These are phyloP conservation scores for Dipodomys stephensi DNA, from an alignment of 2,113 vertebrate species.

Conservation along the genomic window DNA sequence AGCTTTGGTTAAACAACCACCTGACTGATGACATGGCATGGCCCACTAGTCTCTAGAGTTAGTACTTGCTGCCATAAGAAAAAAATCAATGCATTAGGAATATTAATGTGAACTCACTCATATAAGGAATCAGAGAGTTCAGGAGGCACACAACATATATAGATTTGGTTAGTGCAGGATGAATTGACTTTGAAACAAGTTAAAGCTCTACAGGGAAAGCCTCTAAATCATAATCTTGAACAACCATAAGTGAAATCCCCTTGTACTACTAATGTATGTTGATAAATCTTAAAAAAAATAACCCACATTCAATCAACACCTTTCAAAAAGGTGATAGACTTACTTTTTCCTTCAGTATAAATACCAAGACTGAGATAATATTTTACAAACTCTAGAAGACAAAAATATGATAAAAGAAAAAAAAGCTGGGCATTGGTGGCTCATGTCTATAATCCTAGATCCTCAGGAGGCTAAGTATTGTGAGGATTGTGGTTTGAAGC, in stretches of 20 bases:
- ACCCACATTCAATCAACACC: not conserved
- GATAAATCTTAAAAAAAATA: too few relatives aligned
- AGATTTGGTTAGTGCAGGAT: conserved; percentile 36
- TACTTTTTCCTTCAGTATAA: conserved; percentile 50
- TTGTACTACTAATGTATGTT: too few relatives aligned
- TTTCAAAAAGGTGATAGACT: conserved; percentile 25
- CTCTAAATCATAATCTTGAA: conserved; percentile 43
- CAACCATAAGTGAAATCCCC: not conserved
- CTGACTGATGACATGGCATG: conserved; percentile 13
- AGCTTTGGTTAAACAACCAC: conserved; percentile 49
- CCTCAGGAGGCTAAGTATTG: too few relatives aligned
- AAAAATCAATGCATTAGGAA: conserved; percentile 60
- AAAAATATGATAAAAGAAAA: not conserved
- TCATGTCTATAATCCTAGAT: too few relatives aligned
- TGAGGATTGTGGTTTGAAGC: too few relatives aligned
- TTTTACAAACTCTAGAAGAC: conserved; percentile 48
- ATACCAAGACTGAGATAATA: conserved; percentile 57
- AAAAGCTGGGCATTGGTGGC: not conserved
- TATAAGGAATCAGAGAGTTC: not conserved
- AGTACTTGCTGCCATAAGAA: conserved; percentile 50
- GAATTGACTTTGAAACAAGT: conserved; percentile 58
- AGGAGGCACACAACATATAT: conserved; percentile 34
- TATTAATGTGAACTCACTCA: conserved; percentile 45
- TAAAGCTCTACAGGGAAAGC: conserved; percentile 26
- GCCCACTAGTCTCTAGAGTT: conserved; percentile 43